Evolutionary conservation across 1,140 invertebrate genomes (phyloP).

Genomic region (Scaptomyza hsui): DNA sequence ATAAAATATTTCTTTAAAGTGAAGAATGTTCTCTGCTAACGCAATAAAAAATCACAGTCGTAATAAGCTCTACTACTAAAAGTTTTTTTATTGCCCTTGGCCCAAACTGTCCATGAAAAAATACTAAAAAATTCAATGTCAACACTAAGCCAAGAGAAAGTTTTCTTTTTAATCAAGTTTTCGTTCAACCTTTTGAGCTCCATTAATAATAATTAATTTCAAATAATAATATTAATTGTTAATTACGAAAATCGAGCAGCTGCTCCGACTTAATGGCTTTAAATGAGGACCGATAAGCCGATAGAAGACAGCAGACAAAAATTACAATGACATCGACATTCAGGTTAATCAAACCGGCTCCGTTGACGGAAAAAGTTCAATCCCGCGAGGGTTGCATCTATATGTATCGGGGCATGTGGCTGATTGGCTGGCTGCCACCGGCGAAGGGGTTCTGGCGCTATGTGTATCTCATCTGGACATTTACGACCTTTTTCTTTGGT

Average conservation of each 20-base stretch:
- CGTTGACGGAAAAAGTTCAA: slow-evolving; percentile 42
- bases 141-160: neutral
- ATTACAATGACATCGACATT: slow-evolving; percentile 49
- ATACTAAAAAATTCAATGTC: neutral
- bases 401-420: slow-evolving; percentile 48
- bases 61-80: too few relatives aligned
- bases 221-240: slow-evolving; percentile 51
- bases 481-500: slow-evolving; percentile 47
- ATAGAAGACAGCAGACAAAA: neutral
- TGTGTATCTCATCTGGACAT: slow-evolving; percentile 59
- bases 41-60: too few relatives aligned
- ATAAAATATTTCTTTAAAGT: too few relatives aligned
- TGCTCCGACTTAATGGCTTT: slow-evolving; percentile 42
- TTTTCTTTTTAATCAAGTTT: slow-evolving; percentile 2
- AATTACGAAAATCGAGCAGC: slow-evolving; percentile 52
- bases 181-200: neutral
- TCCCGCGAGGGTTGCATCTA: slow-evolving; percentile 55
- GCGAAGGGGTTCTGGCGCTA: slow-evolving; percentile 51
- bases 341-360: slow-evolving; percentile 52
- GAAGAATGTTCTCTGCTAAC: too few relatives aligned
- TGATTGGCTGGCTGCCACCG: slow-evolving; percentile 62
- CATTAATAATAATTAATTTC: neutral
- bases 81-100: too few relatives aligned
- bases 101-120: too few relatives aligned
- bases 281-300: slow-evolving; percentile 19